Base-by-base conservation (phyloP, 2,113 vertebrate species). In the Colaptes auratus region DNA sequence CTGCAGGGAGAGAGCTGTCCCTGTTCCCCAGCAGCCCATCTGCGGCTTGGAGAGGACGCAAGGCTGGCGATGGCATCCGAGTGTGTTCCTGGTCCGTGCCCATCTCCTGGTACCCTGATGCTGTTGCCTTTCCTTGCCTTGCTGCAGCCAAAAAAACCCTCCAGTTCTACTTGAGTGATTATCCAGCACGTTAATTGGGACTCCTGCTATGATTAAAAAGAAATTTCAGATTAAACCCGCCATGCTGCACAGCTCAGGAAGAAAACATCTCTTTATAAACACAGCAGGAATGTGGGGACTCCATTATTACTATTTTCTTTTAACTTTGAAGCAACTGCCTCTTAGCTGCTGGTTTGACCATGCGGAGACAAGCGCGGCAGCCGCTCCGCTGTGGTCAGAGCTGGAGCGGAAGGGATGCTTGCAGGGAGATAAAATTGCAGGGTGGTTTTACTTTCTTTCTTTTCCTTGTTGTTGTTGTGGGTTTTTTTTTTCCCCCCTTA, bases 181-280 rank as follows among this genome's bases (percentile, higher is more conserved):
- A 97, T 95, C 97, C 97, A 58, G 97, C 93, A 95, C 28, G 84
- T 97, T 98, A 98, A 98, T 98, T 98, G 97, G 97, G 97, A 97
- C 97, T 97, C 98, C 98, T 3, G 97, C 98, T 98, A 98, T 96
- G 98, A 98, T 98, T 98, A 98, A 97, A 98, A 98, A 97, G 97
- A 97, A 97, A 98, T 98, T 98, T 97, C 97, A 97, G 98, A 98
- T 98, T 96, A 98, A 90, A 94, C 92, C 96, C 16, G 56, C 97
- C 96, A 97, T 66, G 95, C 97, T 88, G 66, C 89, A 94, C 87
- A 89, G 97, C 98, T 93, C 91, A 71, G 93, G 95, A 97, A 96
- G 97, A 98, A 98, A 98, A 97, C 96, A 97, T 96, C 97, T 97
- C 97, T 97, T 98, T 97, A 97, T 75, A 97, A 96, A 92, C 96